Evolutionary conservation across 2,113 vertebrate genomes (phyloP).

Genomic region (Diphyllodes magnificus): DNA sequence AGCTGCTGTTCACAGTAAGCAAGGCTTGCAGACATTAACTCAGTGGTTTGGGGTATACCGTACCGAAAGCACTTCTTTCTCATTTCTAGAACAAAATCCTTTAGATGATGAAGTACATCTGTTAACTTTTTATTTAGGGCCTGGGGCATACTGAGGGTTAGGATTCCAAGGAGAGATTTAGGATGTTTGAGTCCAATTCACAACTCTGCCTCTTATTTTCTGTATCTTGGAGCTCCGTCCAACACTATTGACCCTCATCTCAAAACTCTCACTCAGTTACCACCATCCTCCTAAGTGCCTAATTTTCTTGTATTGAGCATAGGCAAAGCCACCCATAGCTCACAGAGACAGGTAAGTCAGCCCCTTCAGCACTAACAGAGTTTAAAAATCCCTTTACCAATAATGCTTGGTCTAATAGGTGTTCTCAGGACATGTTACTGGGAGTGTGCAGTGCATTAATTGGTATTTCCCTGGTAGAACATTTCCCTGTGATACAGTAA

Average conservation of each 20-base stretch:
- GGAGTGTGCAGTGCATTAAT: neutral
- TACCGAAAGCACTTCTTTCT: neutral
- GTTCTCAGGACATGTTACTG: neutral
- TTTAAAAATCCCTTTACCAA: neutral
- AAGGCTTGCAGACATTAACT: neutral
- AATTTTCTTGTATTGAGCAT: neutral
- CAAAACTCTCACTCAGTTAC: neutral
- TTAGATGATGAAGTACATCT: neutral
- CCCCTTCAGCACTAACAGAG: neutral
- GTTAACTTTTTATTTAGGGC: neutral
- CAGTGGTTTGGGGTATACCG: accelerated
- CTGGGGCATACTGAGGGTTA: neutral
- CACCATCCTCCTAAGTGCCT: neutral
- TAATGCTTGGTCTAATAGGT: neutral
- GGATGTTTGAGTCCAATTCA: neutral
- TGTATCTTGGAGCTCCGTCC: neutral
- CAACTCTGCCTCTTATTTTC: neutral
- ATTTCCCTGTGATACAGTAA: neutral
- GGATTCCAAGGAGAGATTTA: neutral
- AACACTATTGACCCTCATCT: neutral
- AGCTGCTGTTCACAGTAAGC: neutral
- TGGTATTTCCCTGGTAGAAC: neutral
- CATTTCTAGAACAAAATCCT: neutral
- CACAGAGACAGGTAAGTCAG: neutral
- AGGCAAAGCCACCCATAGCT: neutral